A percentile compares a stretch with the other conserved stretches of the same genome.
Evolutionary conservation across 2,888 invertebrate species (phyloP).

Genomic region (Geotrupes spiniger): DNA sequence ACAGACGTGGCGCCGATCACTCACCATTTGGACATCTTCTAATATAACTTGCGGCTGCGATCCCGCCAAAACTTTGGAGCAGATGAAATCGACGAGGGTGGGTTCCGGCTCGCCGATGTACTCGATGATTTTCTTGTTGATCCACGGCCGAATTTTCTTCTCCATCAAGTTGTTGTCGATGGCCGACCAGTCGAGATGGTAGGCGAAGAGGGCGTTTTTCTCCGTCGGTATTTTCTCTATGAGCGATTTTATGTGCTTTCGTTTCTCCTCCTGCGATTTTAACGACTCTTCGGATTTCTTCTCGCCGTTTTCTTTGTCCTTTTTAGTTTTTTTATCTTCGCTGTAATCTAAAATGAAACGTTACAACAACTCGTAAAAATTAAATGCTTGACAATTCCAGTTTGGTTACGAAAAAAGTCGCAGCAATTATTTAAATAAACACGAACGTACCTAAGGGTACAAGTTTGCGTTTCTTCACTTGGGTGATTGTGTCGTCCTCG

Average conservation of each 20-base stretch:
- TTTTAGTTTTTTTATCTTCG: conserved; percentile 57
- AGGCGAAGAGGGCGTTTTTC: conserved; percentile 94
- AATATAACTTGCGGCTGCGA: conserved; percentile 92
- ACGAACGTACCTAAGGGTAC: conserved; percentile 64
- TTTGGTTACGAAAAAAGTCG: too few relatives aligned
- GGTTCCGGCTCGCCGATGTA: conserved; percentile 99
- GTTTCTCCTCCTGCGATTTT: conserved; percentile 88
- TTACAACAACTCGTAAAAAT: conserved; percentile 3
- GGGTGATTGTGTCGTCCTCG: conserved; percentile 62
- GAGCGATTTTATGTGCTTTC: conserved; percentile 92
- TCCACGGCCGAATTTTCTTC: conserved; percentile 97
- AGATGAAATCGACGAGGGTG: conserved; percentile 98
- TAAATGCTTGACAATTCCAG: too few relatives aligned
- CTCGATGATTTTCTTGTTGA: conserved; percentile 99
- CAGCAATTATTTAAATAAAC: neutral
- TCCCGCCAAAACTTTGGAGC: conserved; percentile 93
- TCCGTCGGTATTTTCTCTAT: conserved; percentile 99
- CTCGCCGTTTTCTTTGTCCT: conserved; percentile 49
- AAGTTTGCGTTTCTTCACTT: conserved; percentile 71
- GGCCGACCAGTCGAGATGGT: conserved; percentile 85
- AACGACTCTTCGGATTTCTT: conserved; percentile 58
- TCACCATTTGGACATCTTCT: conserved; percentile 98
- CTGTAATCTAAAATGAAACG: conserved; percentile 55
- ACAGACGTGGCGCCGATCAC: too few relatives aligned
- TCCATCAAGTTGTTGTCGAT: conserved; percentile 81